A percentile compares a stretch with the other conserved stretches of the same genome.
Conservation (phyloP, 2,113 vertebrate genomes). For the chimpanzee (Pan troglodytes) region NHGRI_mPanTro3-v2.1_pri NC_072409.2:25209001-25209500, state of each 20-base stretch:
- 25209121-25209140: conserved; percentile 24
- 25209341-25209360: too few relatives aligned
- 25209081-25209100: background rate
- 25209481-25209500: too few relatives aligned
- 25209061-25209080: background rate
- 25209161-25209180: conserved; percentile 18
- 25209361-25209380: too few relatives aligned
- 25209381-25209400: too few relatives aligned
- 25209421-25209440: too few relatives aligned
- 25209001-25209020: background rate
- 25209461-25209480: too few relatives aligned
- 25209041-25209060: conserved; percentile 15
- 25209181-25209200: background rate
- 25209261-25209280: background rate
- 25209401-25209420: too few relatives aligned
- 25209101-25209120: background rate
- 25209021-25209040: background rate
- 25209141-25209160: background rate
- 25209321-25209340: too few relatives aligned
- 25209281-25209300: too few relatives aligned
- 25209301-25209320: too few relatives aligned
- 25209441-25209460: too few relatives aligned
- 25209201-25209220: conserved; percentile 24
- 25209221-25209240: background rate
- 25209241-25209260: conserved; percentile 7